Conservation (phyloP, 2,113 vertebrate species). For the Crypturellus undulatus region DNA sequence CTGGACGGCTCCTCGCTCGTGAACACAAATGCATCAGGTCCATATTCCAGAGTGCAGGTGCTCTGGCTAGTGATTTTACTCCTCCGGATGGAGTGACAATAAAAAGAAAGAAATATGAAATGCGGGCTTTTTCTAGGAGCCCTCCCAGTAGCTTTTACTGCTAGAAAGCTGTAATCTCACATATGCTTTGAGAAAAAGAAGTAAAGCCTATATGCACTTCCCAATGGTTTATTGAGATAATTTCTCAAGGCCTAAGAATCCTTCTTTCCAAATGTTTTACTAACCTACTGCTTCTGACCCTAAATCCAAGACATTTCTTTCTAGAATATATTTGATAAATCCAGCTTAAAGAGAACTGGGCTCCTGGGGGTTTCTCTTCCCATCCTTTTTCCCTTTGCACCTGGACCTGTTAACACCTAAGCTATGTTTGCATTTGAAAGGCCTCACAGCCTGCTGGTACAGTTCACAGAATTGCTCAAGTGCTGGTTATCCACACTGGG, state of each 20-base stretch:
- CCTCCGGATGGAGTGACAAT: neutral
- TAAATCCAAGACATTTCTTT: neutral
- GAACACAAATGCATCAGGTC: rapidly evolving
- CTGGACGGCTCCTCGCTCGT: rapidly evolving
- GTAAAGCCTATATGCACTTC: neutral
- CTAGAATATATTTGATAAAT: neutral
- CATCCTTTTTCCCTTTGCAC: neutral
- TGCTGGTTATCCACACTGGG: rapidly evolving
- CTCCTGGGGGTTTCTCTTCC: neutral
- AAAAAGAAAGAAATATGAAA: neutral
- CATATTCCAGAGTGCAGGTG: neutral
- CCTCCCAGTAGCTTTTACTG: neutral
- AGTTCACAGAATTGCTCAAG: neutral
- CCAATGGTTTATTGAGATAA: neutral
- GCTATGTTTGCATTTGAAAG: neutral
- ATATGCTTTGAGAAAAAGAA: neutral
- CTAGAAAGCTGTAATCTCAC: neutral
- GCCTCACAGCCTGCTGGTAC: rapidly evolving
- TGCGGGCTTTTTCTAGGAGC: neutral
- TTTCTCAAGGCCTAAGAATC: neutral
- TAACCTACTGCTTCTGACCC: neutral
- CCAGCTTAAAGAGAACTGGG: neutral
- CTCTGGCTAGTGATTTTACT: rapidly evolving
- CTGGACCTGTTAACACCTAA: neutral
- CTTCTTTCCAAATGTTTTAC: neutral